Evolutionary conservation across 2,797 vertebrate species (phyloP), one percentile per base, ranked within the genome.

Genomic region (Benthosema pterotum): DNA sequence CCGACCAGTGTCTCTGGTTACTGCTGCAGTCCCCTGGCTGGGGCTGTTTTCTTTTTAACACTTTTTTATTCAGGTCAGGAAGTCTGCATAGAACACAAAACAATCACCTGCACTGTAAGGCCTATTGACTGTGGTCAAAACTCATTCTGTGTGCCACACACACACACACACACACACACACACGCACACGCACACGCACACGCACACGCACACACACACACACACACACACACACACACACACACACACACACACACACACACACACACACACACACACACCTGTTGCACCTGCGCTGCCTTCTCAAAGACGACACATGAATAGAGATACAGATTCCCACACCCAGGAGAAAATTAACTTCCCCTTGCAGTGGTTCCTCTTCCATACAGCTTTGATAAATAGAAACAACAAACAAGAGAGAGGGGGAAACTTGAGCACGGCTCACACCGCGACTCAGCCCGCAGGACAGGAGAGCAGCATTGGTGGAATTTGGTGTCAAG

Each of bases 401-500:
- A 80, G 75, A 77, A 84, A 81, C 77, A 81, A 83, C 78, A 83
- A 87, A 82, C 74, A 75, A 63, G 69, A 69, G 72, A 59, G n/a
- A n/a, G n/a, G n/a, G n/a, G 63, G 85, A 80, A 86, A 87, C 80
- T 78, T 15, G 71, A 88, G 82, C 75, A 9, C n/a, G 63, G 62
- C 75, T 71, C 63, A 22, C 69, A 86, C 86, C 84, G 82, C 82
- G 83, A 81, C 79, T 65, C 77, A 78, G 77, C 82, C 76, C 77
- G 71, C 78, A 22, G 42, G 68, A 68, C 47, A 61, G 13, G 13
- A 42, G 67, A 62, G 69, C 67, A n/a, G 77, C 74, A 70, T 71
- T 88, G 88, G 83, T 88, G 79, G 83, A 75, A 85, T 85, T 88
- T 71, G 69, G 84, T 83, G 85, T 90, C 87, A 88, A 90, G 87